These are phyloP conservation scores for Arion vulgaris DNA, from an alignment of 1,140 invertebrate species.

Conservation along the genomic window DNA sequence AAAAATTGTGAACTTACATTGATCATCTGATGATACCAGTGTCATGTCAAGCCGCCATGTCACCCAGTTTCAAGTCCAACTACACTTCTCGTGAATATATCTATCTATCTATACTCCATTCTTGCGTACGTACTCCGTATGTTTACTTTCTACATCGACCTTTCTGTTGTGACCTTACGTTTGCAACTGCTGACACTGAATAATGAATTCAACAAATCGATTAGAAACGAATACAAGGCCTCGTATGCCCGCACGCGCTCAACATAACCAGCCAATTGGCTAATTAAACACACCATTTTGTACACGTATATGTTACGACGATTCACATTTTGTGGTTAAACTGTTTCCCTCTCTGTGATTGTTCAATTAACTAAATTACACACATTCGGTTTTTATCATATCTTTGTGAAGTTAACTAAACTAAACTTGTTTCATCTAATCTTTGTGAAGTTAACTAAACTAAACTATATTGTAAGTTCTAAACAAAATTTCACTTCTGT, in stretches of 20 bases:
- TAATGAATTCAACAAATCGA: not conserved
- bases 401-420: no score
- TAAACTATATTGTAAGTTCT: no score
- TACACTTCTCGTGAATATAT: no score
- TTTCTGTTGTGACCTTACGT: not conserved
- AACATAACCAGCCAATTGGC: not conserved
- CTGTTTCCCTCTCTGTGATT: no score
- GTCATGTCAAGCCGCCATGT: not conserved
- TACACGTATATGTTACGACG: not conserved
- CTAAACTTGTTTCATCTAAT: no score
- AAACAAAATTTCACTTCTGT: no score
- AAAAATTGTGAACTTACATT: no score
- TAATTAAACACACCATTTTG: conserved; percentile 8
- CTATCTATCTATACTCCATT: not conserved
- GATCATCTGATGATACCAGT: not conserved
- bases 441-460: no score
- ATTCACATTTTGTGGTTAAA: no score
- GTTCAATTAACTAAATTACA: no score
- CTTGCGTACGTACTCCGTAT: not conserved
- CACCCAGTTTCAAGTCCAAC: no score
- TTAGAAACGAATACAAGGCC: not conserved
- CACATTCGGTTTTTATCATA: no score
- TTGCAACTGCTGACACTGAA: not conserved
- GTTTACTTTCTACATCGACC: not conserved
- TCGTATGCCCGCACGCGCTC: not conserved